Base-by-base conservation (phyloP, 2,797 vertebrate genomes). In the Sylvia borin region DNA sequence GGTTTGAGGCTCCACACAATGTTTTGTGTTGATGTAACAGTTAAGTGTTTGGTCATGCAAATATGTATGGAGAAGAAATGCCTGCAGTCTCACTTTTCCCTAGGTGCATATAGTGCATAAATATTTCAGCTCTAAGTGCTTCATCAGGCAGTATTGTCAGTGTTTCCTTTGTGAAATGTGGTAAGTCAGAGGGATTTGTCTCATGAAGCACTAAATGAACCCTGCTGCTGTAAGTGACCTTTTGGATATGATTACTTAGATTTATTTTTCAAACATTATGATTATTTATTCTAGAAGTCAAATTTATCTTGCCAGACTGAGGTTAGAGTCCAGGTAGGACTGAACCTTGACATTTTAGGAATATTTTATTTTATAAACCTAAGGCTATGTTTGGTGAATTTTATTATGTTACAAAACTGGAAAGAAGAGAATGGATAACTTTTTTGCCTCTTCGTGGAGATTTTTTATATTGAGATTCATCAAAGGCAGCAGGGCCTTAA, bases 401-500 rank as follows among this genome's bases (percentile, higher is more conserved):
- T 93, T 79, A 61, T 62, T 70, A 45, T 4, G 25, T 78, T 76
- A 50, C 57, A 91, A 84, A 92, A 40, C 36, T 47, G 57, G 1
- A 7, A n/a, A 53, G 9, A 80, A 92, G 40, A 81, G 17, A 64
- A 94, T 18, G 27, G 65, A 21, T 86, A 86, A 87, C 62, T 81
- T 85, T 85, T 91, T 87, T 48, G 17, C 62, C 53, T 91, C 61
- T 91, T 81, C 36, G 17, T 4, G 3, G 83, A 80, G 45, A 76
- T 79, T 88, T 92, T 91, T 93, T 91, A 85, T 84, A 80, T 6
- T 92, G 64, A 82, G 62, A 91, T 89, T 93, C 71, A 93, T 77
- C 88, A 94, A 95, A 94, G 45, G 90, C 88, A 93, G 66, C 45
- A 92, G 88, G 93, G 58, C 53, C 75, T 87, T 90, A 45, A 93